Evolutionary conservation across 92 coral and sea anemone species (phyloP).

Genomic region (Umimayanthus chanpuru): DNA sequence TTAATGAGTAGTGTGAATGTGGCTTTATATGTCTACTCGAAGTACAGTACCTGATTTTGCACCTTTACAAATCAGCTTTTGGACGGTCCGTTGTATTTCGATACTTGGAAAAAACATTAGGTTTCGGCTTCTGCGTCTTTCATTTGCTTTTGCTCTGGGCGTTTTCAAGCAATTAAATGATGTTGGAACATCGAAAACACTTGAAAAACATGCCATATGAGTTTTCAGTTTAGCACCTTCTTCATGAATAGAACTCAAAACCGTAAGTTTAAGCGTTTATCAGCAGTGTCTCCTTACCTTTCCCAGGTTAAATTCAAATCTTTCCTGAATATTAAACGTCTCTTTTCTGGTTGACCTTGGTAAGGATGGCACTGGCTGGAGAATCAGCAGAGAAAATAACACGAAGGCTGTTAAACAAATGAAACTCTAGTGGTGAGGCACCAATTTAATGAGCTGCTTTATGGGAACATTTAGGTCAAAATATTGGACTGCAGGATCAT

Average conservation of each 20-base stretch:
- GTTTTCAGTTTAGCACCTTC: neutral
- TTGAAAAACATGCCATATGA: neutral
- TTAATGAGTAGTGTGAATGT: too few species aligned
- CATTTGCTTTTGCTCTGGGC: too few species aligned
- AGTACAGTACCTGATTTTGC: neutral
- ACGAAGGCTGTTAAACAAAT: neutral
- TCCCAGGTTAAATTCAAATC: constrained; percentile 42
- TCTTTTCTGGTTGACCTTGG: constrained; percentile 36
- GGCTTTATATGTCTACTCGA: too few species aligned
- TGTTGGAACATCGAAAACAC: neutral
- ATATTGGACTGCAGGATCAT: too few species aligned
- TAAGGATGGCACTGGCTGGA: constrained; percentile 11
- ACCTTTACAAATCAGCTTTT: too few species aligned
- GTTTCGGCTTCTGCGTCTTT: too few species aligned
- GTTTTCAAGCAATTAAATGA: too few species aligned
- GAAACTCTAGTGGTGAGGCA: neutral
- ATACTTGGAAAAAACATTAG: neutral
- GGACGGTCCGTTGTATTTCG: too few species aligned
- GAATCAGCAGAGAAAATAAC: neutral
- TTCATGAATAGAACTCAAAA: too few species aligned
- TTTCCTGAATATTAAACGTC: constrained; percentile 25
- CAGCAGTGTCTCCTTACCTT: constrained; percentile 18
- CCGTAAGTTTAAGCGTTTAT: too few species aligned
- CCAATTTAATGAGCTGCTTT: too few species aligned
- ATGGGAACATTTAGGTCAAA: too few species aligned